Evolutionary conservation across 2,113 vertebrate species (phyloP).

Genomic region (Indicator maculatus): DNA sequence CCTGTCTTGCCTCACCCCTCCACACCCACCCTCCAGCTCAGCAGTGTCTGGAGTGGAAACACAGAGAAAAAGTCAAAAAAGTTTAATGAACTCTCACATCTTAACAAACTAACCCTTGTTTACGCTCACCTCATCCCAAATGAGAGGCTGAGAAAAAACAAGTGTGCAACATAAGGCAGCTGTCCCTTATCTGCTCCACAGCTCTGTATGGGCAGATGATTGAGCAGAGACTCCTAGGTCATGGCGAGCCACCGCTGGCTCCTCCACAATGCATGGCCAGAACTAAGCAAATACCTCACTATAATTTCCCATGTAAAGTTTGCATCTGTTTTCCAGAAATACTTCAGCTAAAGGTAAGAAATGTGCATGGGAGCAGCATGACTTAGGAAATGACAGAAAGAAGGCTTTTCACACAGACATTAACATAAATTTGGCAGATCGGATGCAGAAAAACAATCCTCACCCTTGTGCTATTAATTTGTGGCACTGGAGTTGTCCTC

Average conservation of each 20-base stretch:
- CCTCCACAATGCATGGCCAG: neutral
- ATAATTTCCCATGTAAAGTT: neutral
- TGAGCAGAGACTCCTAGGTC: neutral
- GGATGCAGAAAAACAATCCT: neutral
- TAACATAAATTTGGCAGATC: accelerated
- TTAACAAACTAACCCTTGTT: constrained; percentile 62
- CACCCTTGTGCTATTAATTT: neutral
- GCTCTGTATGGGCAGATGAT: neutral
- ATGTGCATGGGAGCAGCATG: neutral
- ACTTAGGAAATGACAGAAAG: accelerated
- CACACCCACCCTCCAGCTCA: neutral
- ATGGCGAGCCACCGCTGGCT: accelerated
- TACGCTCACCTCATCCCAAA: constrained; percentile 50
- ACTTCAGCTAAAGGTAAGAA: neutral
- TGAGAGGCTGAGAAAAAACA: neutral
- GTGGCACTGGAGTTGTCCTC: accelerated
- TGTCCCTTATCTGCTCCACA: neutral
- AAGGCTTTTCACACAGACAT: neutral
- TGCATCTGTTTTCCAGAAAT: constrained; percentile 6
- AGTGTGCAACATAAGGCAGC: neutral
- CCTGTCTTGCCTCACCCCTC: neutral
- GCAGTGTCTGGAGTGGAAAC: neutral
- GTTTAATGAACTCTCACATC: constrained; percentile 58
- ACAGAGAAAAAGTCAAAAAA: neutral
- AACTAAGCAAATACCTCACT: neutral